Conservation (phyloP, 2,113 vertebrate species). For the Conger conger region DNA sequence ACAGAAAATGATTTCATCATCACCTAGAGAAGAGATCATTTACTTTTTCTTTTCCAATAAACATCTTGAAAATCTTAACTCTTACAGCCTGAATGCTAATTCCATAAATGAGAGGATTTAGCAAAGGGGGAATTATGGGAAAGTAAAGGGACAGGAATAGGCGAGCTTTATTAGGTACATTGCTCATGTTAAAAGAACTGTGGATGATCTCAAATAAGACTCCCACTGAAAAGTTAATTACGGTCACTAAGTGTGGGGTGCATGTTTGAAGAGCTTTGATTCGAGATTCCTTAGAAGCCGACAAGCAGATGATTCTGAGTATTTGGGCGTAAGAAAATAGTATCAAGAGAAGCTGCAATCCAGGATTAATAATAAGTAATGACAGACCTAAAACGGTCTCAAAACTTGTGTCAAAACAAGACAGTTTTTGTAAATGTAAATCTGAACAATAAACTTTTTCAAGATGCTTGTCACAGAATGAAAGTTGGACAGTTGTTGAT, state of each 20-base stretch:
- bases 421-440: slow-evolving; percentile 2
- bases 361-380: background rate
- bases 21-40: no score
- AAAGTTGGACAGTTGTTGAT: background rate
- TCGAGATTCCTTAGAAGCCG: slow-evolving; percentile 8
- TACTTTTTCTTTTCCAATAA: background rate
- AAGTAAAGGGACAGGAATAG: slow-evolving; percentile 24
- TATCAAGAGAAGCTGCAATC: background rate
- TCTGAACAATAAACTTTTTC: slow-evolving; percentile 19
- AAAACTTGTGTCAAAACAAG: slow-evolving; percentile 3
- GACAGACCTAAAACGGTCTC: slow-evolving; percentile 25
- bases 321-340: slow-evolving; percentile 23
- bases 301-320: slow-evolving; percentile 19
- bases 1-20: background rate
- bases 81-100: slow-evolving; percentile 4
- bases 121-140: slow-evolving; percentile 3
- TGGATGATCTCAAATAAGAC: slow-evolving; percentile 15
- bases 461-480: slow-evolving; percentile 1
- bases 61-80: background rate
- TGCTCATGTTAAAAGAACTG: slow-evolving; percentile 3
- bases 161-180: background rate
- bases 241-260: no score
- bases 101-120: slow-evolving; percentile 28
- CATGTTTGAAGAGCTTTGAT: slow-evolving; percentile 20
- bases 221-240: slow-evolving; percentile 7